phyloP scores from a whole-genome alignment of 2,888 invertebrate species.

The Eucriotettix oculatus region DNA sequence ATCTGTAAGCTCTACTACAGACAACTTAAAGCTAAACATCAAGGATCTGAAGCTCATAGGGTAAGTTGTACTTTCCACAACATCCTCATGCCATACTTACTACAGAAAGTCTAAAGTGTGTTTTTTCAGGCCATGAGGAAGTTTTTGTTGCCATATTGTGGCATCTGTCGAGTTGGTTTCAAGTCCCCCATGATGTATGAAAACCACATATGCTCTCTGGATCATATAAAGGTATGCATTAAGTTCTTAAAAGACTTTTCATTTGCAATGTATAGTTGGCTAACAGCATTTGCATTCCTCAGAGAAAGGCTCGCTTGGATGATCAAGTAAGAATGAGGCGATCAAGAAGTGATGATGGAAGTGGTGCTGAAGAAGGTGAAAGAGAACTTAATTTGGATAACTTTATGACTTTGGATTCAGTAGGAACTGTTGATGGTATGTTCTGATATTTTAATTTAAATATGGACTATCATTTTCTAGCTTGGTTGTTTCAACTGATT shows the following conservation, averaged over 20 bases:
- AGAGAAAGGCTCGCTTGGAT: constrained; percentile 39
- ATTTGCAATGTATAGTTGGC: not conserved
- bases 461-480: no score
- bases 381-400: constrained; percentile 65
- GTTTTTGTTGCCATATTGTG: constrained; percentile 68
- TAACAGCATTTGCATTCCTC: constrained; percentile 12
- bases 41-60: constrained; percentile 54
- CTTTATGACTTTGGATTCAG: constrained; percentile 77
- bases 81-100: no score
- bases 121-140: constrained; percentile 56
- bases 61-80: constrained; percentile 12
- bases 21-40: constrained; percentile 59
- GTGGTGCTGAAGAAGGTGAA: constrained; percentile 27
- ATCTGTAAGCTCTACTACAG: constrained; percentile 61
- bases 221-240: constrained; percentile 53
- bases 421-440: constrained; percentile 66
- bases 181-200: constrained; percentile 75
- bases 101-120: no score
- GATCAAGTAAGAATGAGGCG: constrained; percentile 26
- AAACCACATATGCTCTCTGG: constrained; percentile 64
- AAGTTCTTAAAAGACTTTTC: no score
- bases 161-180: constrained; percentile 58
- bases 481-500: no score
- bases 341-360: constrained; percentile 27
- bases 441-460: constrained; percentile 5